Conservation (phyloP, 2,113 vertebrate species). For the Siphamia tubifer region DNA sequence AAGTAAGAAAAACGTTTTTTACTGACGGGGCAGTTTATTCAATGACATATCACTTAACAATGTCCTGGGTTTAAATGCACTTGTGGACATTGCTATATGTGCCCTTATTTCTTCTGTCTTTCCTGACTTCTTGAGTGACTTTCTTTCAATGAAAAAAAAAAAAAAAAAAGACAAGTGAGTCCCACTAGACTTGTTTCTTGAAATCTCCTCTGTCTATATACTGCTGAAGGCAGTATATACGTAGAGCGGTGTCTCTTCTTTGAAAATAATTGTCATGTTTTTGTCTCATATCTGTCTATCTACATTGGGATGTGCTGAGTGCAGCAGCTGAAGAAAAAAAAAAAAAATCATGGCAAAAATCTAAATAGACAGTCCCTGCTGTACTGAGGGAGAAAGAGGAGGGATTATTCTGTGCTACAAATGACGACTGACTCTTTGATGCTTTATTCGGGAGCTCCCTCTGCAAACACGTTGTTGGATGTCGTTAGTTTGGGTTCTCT, state of each 20-base stretch:
- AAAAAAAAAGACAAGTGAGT: background rate
- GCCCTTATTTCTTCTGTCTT: conserved; percentile 18
- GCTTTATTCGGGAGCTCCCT: conserved; percentile 12
- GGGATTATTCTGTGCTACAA: conserved; percentile 4
- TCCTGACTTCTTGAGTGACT: background rate
- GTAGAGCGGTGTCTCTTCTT: background rate
- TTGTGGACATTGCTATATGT: conserved; percentile 25
- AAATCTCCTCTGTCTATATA: background rate
- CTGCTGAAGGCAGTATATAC: background rate
- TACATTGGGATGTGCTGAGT: background rate
- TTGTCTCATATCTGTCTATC: background rate
- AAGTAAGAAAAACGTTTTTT: conserved; percentile 29
- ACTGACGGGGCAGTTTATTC: conserved; percentile 48
- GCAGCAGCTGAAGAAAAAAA: background rate
- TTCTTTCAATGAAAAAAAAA: background rate
- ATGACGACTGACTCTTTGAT: background rate
- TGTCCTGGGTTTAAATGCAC: conserved; percentile 33
- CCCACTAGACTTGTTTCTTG: conserved; percentile 4
- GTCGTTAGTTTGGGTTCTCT: background rate
- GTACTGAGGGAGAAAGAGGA: background rate
- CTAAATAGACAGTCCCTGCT: background rate
- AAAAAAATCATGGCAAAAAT: background rate
- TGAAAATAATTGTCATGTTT: background rate
- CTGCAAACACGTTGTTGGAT: background rate
- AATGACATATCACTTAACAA: conserved; percentile 47